phyloP scores from a whole-genome alignment of 2,113 vertebrate species.

The Engraulis encrasicolus region DNA sequence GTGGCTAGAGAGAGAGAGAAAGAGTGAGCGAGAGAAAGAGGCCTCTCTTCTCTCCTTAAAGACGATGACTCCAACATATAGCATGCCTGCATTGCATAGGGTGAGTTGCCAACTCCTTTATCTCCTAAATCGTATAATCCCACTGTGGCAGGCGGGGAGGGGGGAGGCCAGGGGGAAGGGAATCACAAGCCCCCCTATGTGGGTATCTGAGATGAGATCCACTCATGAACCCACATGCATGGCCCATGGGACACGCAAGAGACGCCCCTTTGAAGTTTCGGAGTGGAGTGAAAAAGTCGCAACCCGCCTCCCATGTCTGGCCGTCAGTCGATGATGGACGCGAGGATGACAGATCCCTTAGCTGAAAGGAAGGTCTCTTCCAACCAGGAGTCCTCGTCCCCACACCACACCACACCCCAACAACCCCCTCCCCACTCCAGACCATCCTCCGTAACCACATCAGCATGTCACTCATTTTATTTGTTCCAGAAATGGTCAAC shows the following conservation, averaged over 20 bases:
- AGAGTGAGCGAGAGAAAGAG: not conserved
- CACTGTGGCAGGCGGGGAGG: not conserved
- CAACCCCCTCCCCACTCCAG: slow-evolving; percentile 2
- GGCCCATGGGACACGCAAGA: not conserved
- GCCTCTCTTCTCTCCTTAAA: slow-evolving; percentile 1
- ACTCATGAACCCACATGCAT: not conserved
- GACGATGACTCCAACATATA: not conserved
- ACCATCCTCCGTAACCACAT: not conserved
- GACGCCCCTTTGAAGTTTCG: not conserved
- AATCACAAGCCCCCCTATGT: slow-evolving; percentile 14
- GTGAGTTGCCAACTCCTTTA: slow-evolving; percentile 6
- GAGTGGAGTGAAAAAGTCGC: slow-evolving; percentile 3
- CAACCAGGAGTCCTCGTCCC: too few relatives aligned
- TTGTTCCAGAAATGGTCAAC: slow-evolving; percentile 24
- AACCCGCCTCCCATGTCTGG: slow-evolving; percentile 6
- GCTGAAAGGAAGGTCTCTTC: not conserved
- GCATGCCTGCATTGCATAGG: not conserved
- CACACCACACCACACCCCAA: not conserved
- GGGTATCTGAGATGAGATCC: not conserved
- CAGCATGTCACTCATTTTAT: not conserved
- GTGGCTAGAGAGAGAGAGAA: not conserved
- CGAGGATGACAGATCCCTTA: not conserved
- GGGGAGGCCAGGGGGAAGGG: too few relatives aligned
- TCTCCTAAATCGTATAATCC: not conserved
- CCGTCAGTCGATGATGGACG: slow-evolving; percentile 9